These are phyloP conservation scores for Terrapene triunguis DNA, from an alignment of 2,113 vertebrate genomes.

Conservation along the genomic window DNA sequence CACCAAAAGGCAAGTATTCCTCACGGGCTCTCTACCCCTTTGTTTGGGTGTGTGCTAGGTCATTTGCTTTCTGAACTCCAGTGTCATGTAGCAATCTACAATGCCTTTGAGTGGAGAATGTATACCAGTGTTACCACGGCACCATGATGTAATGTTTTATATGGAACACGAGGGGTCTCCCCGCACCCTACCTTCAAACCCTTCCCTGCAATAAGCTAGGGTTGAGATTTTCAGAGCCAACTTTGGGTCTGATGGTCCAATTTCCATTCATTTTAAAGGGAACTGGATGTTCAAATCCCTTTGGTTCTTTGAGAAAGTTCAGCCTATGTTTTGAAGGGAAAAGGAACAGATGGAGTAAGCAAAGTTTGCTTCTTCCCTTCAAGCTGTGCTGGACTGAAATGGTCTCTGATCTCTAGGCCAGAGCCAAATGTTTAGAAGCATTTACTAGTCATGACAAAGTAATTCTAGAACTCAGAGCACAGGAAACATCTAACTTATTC, in stretches of 20 bases:
- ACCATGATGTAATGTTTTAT: background rate
- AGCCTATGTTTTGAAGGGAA: background rate
- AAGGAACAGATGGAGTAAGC: background rate
- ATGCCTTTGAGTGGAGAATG: background rate
- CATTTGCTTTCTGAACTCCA: background rate
- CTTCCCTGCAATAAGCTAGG: background rate
- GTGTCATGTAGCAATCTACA: background rate
- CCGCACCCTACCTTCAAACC: background rate
- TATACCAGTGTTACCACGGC: background rate
- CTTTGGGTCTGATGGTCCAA: background rate
- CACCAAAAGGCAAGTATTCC: background rate
- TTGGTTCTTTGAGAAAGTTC: rapidly evolving
- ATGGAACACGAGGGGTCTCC: background rate
- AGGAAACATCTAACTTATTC: background rate
- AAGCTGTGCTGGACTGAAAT: background rate
- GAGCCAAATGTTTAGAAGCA: background rate
- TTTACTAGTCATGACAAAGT: background rate
- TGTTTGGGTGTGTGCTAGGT: background rate
- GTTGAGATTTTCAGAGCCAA: background rate
- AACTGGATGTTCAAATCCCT: background rate
- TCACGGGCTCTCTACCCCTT: background rate
- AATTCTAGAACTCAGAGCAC: background rate
- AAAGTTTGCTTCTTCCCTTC: background rate
- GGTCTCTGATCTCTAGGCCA: background rate
- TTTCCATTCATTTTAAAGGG: background rate